Conservation (phyloP, 2,113 vertebrate genomes). For the Phainopepla nitens region DNA sequence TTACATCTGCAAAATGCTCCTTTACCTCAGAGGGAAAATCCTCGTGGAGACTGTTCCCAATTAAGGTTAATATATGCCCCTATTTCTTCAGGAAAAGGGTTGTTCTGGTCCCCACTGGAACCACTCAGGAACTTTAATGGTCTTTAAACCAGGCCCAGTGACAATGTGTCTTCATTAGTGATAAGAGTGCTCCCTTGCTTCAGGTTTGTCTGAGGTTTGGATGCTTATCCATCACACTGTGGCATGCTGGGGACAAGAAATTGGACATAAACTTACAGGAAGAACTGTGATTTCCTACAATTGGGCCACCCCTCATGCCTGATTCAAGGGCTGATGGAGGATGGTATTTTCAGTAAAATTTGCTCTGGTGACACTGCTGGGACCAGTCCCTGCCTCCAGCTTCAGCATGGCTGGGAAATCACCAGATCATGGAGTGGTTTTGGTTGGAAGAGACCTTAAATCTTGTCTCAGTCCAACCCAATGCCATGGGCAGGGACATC, state of each 20-base stretch:
- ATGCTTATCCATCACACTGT: background rate
- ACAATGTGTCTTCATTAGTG: conserved; percentile 37
- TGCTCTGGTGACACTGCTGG: background rate
- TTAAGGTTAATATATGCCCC: conserved; percentile 48
- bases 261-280: background rate
- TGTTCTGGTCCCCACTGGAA: background rate
- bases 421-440: background rate
- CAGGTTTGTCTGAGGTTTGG: background rate
- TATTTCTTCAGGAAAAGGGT: background rate
- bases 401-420: background rate
- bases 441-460: background rate
- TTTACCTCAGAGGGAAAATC: conserved; percentile 28
- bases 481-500: background rate
- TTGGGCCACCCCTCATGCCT: fast-evolving
- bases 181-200: background rate
- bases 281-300: background rate
- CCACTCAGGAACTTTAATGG: background rate
- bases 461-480: background rate
- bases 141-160: conserved; percentile 7
- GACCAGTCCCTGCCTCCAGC: background rate
- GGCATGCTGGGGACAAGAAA: background rate
- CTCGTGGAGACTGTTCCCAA: conserved; percentile 19
- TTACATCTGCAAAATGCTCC: conserved; percentile 38
- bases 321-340: background rate
- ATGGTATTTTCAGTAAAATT: background rate